Conservation (phyloP, 2,888 invertebrate genomes). For the Cacoxenus indagator region DNA sequence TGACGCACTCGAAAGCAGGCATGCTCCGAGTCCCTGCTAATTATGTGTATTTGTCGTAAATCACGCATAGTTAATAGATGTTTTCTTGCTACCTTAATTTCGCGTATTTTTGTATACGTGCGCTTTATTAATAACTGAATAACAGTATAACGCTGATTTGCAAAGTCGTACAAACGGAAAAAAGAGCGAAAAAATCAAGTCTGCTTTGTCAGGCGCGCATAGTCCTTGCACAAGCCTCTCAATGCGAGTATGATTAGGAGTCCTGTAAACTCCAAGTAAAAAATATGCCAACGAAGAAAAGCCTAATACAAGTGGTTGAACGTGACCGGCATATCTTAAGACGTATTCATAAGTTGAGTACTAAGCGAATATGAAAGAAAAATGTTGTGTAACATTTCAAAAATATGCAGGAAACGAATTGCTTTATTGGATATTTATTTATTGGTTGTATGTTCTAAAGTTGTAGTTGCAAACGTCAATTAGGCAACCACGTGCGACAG, state of each 20-base stretch:
- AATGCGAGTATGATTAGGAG: background rate
- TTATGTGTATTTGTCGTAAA: no score
- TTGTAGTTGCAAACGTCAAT: no score
- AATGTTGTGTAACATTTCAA: no score
- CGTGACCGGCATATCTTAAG: conserved; percentile 61
- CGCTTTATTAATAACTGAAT: conserved; percentile 7
- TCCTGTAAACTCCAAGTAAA: conserved; percentile 19
- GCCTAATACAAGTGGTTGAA: conserved; percentile 60
- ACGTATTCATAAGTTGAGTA: background rate
- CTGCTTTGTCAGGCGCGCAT: background rate
- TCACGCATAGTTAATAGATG: no score
- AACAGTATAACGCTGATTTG: conserved; percentile 3
- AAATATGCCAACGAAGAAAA: no score
- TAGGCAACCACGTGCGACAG: no score
- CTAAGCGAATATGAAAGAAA: background rate
- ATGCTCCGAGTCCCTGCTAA: no score
- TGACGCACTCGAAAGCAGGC: no score
- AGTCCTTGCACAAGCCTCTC: background rate
- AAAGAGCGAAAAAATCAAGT: background rate
- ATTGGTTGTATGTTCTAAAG: no score
- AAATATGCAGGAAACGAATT: no score
- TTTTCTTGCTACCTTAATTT: no score
- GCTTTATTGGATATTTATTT: no score
- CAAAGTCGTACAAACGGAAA: conserved; percentile 5
- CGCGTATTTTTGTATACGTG: conserved; percentile 8